Base-by-base conservation (phyloP, 1,140 invertebrate genomes). In the Trichomalopsis sarcophagae region DNA sequence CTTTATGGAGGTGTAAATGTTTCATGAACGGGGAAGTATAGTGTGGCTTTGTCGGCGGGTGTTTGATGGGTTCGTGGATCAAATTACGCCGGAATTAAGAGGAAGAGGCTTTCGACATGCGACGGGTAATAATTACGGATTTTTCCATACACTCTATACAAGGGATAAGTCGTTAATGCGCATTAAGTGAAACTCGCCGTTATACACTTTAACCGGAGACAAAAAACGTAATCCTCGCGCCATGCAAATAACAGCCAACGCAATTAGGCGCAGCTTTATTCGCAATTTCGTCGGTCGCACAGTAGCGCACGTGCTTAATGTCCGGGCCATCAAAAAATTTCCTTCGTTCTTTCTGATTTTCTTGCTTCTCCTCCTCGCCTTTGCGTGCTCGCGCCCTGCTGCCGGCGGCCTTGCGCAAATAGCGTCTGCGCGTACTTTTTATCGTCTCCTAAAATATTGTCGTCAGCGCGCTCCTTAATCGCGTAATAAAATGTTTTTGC, bases 401-500 rank as follows among this genome's bases (percentile, higher is more conserved):
- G 27, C 68, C 11, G 33, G 33, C 68, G 23, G 68, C 23, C 68
- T 11, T 7, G 33, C 81, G 77, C n/a, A 77, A 76, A 85, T 55
- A 40, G 40, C 79, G n/a, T 81, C 69, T 47, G 21, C 40, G 27
- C 40, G n/a, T 36, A 85, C 55, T 86, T 86, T 82, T 86, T 86
- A 86, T 86, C 84, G 66, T 23, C 21, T 36, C 13, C 68, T 82
- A 79, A 86, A 86, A 86, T 86, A 86, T 86, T 74, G 81, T 78
- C 84, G 74, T 86, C 75, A 82, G 75, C 17, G 44, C 27, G 68
- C 30, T 27, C 33, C 80, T 82, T 86, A 86, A 86, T 86, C 76
- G 81, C 75, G 75, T 86, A 86, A 86, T 86, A 86, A 86, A 86
- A 82, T 82, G 84, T 79, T 86, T 86, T 86, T 86, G 13, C 50